Evolutionary conservation across 53 echinoderm and acorn worm genomes (phyloP), one percentile per base, ranked within the genome.

Genomic region (Holothuria leucospilota): DNA sequence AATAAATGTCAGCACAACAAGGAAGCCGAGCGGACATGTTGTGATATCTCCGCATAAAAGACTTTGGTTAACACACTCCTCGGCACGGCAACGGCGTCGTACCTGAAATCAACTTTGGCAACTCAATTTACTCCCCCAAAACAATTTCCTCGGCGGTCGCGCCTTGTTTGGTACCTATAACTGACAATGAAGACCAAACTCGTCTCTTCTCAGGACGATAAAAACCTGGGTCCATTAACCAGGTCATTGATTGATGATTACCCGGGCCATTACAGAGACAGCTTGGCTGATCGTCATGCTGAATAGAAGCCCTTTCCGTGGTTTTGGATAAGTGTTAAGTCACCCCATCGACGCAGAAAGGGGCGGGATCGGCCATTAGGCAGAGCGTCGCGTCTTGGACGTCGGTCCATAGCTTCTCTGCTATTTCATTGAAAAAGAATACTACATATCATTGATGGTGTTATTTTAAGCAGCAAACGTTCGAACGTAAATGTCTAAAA

Each of bases 401-500:
- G 75, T 26, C 75, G 53, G 75, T 52, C 75, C 75, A 49, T 80
- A 59, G 80, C 62, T 80, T 59, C 15, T 60, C 39, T 56, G 78
- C 56, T 20, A n/a, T 61, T 59, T 80, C 29, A 46, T 27, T 75
- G 70, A 75, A 75, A 75, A 49, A 51, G 29, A 80, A 60, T 59
- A 34, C 34, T 38, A 59, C 60, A 58, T 80, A 80, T 80, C 80
- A 80, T 80, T 38, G 29, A 25, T 61, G 30, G 80, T 80, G 80
- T 80, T 80, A 62, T 80, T 80, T 80, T 78, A 78, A 59, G 78
- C 56, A 59, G 58, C 78, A 53, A 59, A 42, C 78, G 78, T 29
- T 58, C 58, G 20, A 58, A 78, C 78, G 78, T 78, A 78, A 78
- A 78, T 78, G 78, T 78, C 78, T 78, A 78, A 59, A 56, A 78